Base-by-base conservation (phyloP, 2,113 vertebrate species). In the Neolamprologus toae region DNA sequence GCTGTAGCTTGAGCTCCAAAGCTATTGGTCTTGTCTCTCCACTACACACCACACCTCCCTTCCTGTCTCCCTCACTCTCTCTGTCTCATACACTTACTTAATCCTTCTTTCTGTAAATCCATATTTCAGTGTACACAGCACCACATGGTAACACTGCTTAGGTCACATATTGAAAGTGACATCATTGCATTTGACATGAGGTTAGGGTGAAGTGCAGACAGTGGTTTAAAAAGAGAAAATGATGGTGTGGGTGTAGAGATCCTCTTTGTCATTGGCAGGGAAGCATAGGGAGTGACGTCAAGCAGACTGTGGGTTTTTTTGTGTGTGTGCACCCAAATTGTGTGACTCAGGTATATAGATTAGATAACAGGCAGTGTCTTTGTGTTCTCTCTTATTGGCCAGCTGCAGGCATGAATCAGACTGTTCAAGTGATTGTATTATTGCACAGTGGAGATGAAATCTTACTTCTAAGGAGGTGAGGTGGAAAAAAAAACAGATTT, bases 331-430 rank as follows among this genome's bases (percentile, higher is more conserved):
- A 59, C 66, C 89, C 87, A 89, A 92, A 90, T 81, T 88, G 85
- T 93, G 81, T 93, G 93, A 93, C 91, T 94, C 90, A 81, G 92
- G 92, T 94, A 81, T 89, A 89, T 84, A 91, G 93, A 95, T 95
- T 92, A 94, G 92, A 95, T 95, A 93, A 87, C 81, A 87, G 59
- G 81, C 40, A 2, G 40, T 90, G 37, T 86, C 83, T 87, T 83
- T 80, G 81, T 90, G 54, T 73, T 83, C 35, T 89, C 73, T 91
- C 63, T 55, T 33, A 31, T 59, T 92, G 92, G 87, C 71, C 83
- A 86, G 54, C 81, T 91, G 49, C 76, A 80, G 81, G 51, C 79
- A 35, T 93, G 88, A 93, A 89, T 92, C 86, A 87, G 63, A 68
- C 66, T 63, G 66, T 78, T 93, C 33, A 89, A 45, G 90, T 90